A percentile compares a stretch with the other conserved stretches of the same genome.
Evolutionary conservation across 2,113 vertebrate genomes (phyloP).

Genomic region (Aleadryas rufinucha): DNA sequence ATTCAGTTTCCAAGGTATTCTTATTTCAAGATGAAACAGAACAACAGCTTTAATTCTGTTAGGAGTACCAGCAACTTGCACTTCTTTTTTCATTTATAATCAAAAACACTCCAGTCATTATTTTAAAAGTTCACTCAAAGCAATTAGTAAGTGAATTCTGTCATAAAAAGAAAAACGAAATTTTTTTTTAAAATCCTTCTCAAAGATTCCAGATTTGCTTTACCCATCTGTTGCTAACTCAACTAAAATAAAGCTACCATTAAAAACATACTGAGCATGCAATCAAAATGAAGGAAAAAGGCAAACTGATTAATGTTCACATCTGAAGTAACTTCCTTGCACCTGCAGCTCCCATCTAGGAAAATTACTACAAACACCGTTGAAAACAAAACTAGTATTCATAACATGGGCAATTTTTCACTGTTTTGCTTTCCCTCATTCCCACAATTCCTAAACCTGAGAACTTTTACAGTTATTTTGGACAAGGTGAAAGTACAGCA

Average conservation of each 20-base stretch:
- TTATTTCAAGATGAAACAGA: not conserved
- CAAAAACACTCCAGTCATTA: conserved; percentile 11
- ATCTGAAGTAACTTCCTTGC: conserved; percentile 69
- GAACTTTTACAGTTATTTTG: conserved; percentile 37
- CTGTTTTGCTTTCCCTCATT: not conserved
- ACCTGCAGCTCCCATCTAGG: conserved; percentile 45
- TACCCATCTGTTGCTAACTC: conserved; percentile 10
- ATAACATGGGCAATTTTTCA: conserved; percentile 53
- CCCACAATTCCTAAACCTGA: not conserved
- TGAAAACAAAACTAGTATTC: conserved; percentile 61
- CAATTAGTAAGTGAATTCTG: not conserved
- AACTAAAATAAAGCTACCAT: conserved; percentile 49
- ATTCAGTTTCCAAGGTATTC: not conserved
- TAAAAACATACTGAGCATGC: conserved; percentile 7
- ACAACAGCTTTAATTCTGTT: not conserved
- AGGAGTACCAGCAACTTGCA: not conserved
- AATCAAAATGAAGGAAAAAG: conserved; percentile 17
- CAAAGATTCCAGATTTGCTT: conserved; percentile 15
- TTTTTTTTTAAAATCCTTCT: not conserved
- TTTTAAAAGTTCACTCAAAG: not conserved
- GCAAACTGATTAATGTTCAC: conserved; percentile 55
- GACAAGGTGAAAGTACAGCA: not conserved
- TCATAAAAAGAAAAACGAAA: not conserved
- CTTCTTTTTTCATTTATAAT: conserved; percentile 2
- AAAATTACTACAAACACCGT: conserved; percentile 48